Conservation (phyloP, 1,140 invertebrate species). For the Pachypsylla venusta region DNA sequence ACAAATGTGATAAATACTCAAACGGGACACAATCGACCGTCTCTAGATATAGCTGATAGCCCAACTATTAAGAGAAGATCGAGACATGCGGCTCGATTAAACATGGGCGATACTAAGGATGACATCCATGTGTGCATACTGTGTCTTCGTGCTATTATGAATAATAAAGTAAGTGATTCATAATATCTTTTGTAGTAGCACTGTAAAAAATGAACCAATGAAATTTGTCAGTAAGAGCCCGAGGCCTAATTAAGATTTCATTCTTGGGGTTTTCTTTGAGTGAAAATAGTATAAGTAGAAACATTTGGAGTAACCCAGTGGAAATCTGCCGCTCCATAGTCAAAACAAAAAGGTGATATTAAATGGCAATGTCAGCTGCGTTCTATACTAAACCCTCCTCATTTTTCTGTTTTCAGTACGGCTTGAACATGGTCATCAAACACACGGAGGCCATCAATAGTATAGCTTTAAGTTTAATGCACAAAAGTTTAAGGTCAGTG, state of each 20-base stretch:
- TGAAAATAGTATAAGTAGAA: background rate
- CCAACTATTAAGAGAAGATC: conserved; percentile 56
- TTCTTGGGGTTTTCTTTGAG: background rate
- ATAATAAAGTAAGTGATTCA: conserved; percentile 69
- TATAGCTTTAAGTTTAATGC: conserved; percentile 90
- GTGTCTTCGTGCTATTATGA: conserved; percentile 98
- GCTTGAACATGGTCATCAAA: conserved; percentile 97
- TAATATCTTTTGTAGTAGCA: conserved; percentile 7
- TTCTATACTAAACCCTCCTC: too few species aligned
- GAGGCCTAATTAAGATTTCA: too few species aligned
- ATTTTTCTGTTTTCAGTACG: conserved; percentile 57
- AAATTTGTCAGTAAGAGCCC: too few species aligned
- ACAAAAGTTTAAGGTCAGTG: conserved; percentile 73
- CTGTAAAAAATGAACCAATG: too few species aligned
- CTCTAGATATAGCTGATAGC: conserved; percentile 39
- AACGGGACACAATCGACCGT: conserved; percentile 13
- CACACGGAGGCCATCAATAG: conserved; percentile 96
- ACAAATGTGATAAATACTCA: conserved; percentile 26
- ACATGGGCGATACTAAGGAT: conserved; percentile 95
- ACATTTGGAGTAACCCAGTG: background rate
- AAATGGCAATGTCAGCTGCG: background rate
- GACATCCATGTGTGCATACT: conserved; percentile 99
- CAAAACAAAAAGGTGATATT: background rate
- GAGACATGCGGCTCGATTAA: conserved; percentile 72
- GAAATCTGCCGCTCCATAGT: background rate